Evolutionary conservation across 2,888 invertebrate species (phyloP).

Genomic region (Thera obeliscata): DNA sequence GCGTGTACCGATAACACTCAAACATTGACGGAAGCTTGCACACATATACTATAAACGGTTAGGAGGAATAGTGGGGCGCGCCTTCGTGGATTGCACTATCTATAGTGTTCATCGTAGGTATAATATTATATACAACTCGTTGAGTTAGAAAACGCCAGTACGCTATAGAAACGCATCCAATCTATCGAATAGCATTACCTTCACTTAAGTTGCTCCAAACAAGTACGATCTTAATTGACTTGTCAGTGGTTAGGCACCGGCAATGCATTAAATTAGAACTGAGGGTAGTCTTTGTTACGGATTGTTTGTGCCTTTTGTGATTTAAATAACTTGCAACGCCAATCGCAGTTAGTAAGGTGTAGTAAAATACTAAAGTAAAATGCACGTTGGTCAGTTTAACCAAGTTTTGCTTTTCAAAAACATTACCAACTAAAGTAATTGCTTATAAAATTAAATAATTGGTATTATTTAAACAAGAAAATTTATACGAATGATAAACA

Average conservation of each 20-base stretch:
- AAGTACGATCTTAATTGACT: constrained; percentile 41
- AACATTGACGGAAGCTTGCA: too few relatives aligned
- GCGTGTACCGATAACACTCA: too few relatives aligned
- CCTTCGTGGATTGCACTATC: too few relatives aligned
- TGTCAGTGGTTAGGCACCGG: constrained; percentile 39
- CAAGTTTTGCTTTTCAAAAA: too few relatives aligned
- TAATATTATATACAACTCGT: too few relatives aligned
- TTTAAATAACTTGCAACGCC: constrained; percentile 19
- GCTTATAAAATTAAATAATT: too few relatives aligned
- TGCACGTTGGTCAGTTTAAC: not conserved
- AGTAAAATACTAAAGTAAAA: constrained; percentile 5
- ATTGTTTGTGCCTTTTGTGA: constrained; percentile 36
- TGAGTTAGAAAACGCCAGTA: constrained; percentile 42
- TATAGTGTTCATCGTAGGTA: too few relatives aligned
- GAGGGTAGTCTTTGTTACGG: constrained; percentile 51
- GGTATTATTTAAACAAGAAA: too few relatives aligned
- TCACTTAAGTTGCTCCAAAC: constrained; percentile 46
- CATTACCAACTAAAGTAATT: too few relatives aligned
- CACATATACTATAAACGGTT: too few relatives aligned
- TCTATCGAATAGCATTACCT: constrained; percentile 59
- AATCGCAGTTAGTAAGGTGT: constrained; percentile 5
- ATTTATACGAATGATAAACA: too few relatives aligned
- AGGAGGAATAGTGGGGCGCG: too few relatives aligned
- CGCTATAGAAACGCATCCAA: constrained; percentile 49
- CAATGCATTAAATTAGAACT: constrained; percentile 48